Base-by-base conservation (phyloP, 2,888 invertebrate genomes). In the Endomychus coccineus region DNA sequence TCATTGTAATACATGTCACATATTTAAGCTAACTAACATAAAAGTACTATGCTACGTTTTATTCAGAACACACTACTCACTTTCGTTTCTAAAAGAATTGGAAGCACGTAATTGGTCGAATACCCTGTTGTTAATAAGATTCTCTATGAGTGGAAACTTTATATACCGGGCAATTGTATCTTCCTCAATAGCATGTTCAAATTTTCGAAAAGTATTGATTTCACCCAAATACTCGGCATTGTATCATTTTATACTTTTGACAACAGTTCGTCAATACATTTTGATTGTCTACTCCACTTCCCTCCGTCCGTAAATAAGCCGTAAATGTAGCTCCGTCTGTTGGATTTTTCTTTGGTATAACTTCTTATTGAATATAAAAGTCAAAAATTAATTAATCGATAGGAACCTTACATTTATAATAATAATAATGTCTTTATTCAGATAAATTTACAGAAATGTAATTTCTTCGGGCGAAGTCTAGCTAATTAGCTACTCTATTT, bases 221-320 rank as follows among this genome's bases (percentile, higher is more conserved):
- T 77, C 5, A 87, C 62, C 83, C 83, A 84, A 39, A 94, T 71
- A 3, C 77, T 70, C 0, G 94, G 92, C 72, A 94, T 76, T 4
- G 63, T 54, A 44, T 89, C 88, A 56, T 83, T 78, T 24, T 92
- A 69, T 40, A 89, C 70, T 67, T 90, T 91, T 0, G 89, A 85
- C 15, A 69, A 62, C 59, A 91, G 84, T 64, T 95, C 94, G 1
- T 73, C 78, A 17, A 94, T 67, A 13, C 67, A 57, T 36, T 64
- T 61, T 1, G 57, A 61, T 1, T 69, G 51, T 43, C 75, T 68
- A 56, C 90, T 80, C 91, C 91, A 94, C 40, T 87, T 74, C 1
- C 87, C 90, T 1, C 94, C 92, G 56, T 87, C 90, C 46, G 90
- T 71, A 61, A 75, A 92, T 44, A 91, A 66, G 3, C 87, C 87